phyloP scores from a whole-genome alignment of 2,113 vertebrate genomes.

The Prolemur simus region DNA sequence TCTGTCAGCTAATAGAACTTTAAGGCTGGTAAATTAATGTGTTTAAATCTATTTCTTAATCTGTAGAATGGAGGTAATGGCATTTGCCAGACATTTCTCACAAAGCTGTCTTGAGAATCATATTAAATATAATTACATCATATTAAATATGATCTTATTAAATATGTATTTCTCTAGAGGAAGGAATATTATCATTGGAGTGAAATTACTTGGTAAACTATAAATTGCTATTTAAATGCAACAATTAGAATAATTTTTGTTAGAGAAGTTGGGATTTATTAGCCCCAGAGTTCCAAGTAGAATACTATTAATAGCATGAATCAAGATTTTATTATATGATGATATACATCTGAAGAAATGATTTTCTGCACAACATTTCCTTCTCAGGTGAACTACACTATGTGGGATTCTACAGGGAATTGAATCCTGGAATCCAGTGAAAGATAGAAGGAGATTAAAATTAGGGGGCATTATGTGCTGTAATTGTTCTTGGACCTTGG shows the following conservation, averaged over 20 bases:
- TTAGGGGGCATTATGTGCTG: not conserved
- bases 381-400: not conserved
- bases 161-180: not conserved
- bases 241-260: not conserved
- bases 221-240: not conserved
- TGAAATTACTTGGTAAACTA: not conserved
- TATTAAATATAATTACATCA: not conserved
- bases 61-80: not conserved
- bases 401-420: not conserved
- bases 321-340: not conserved
- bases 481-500: constrained; percentile 18
- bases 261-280: not conserved
- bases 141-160: not conserved
- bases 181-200: not conserved
- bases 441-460: constrained; percentile 28
- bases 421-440: not conserved
- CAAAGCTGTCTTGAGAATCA: constrained; percentile 9
- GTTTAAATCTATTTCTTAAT: not conserved
- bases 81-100: not conserved
- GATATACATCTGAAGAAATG: not conserved
- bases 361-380: not conserved
- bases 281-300: not conserved
- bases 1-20: not conserved
- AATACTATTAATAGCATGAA: not conserved
- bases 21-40: not conserved